These are phyloP conservation scores for Endomychus coccineus DNA, from an alignment of 2,888 invertebrate genomes.

Conservation along the genomic window DNA sequence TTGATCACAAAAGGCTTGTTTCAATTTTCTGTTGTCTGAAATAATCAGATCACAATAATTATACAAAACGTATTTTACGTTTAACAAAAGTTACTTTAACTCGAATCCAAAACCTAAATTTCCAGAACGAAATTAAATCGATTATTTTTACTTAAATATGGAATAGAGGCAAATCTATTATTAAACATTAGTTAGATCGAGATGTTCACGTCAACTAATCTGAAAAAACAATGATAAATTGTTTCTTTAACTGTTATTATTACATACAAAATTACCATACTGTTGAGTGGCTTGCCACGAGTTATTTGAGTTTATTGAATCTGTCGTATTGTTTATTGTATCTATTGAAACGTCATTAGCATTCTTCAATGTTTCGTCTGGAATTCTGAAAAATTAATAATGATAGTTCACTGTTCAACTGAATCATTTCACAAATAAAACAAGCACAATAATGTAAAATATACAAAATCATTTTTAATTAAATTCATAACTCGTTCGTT, in stretches of 20 bases:
- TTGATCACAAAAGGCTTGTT: too few relatives aligned
- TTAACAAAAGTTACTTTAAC: too few relatives aligned
- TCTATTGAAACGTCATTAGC: slow-evolving; percentile 41
- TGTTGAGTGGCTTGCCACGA: slow-evolving; percentile 42
- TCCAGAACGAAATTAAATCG: too few relatives aligned
- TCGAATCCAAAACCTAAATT: too few relatives aligned
- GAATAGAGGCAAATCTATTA: slow-evolving; percentile 6
- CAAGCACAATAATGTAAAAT: too few relatives aligned
- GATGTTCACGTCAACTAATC: slow-evolving; percentile 42
- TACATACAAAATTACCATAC: slow-evolving; percentile 35
- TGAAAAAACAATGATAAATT: slow-evolving; percentile 34
- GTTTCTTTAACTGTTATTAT: slow-evolving; percentile 36
- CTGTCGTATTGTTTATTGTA: slow-evolving; percentile 37
- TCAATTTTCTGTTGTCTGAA: too few relatives aligned
- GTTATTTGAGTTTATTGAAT: slow-evolving; percentile 44
- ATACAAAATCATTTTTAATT: too few relatives aligned
- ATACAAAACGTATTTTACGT: too few relatives aligned
- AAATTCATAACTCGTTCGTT: too few relatives aligned
- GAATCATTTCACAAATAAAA: slow-evolving; percentile 1
- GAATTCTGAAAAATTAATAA: slow-evolving; percentile 35
- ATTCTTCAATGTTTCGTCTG: slow-evolving; percentile 42
- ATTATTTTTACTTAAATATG: too few relatives aligned
- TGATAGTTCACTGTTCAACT: slow-evolving; percentile 11
- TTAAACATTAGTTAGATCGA: slow-evolving; percentile 21
- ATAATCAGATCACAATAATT: too few relatives aligned